phyloP scores from a whole-genome alignment of 2,888 invertebrate species.

The Spisula solida region DNA sequence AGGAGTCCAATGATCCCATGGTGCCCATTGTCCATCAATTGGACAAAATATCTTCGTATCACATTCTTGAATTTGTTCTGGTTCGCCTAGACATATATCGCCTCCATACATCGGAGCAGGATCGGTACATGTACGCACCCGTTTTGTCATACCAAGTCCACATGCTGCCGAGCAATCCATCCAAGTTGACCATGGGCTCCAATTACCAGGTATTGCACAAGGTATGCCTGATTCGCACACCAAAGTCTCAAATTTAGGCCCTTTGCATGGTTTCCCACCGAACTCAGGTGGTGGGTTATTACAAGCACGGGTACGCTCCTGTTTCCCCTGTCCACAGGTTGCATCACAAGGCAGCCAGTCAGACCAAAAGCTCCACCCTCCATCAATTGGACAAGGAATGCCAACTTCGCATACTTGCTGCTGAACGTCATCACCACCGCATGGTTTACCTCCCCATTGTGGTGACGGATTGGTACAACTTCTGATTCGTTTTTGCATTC shows the following conservation, averaged over 20 bases:
- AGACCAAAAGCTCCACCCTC: slow-evolving; percentile 66
- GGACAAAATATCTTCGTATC: slow-evolving; percentile 51
- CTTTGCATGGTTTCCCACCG: slow-evolving; percentile 58
- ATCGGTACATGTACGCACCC: slow-evolving; percentile 46
- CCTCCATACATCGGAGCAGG: slow-evolving; percentile 61
- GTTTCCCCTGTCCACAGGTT: slow-evolving; percentile 51
- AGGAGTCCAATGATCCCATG: slow-evolving; percentile 53
- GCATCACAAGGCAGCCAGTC: slow-evolving; percentile 60
- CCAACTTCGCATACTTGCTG: slow-evolving; percentile 55
- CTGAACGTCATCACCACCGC: slow-evolving; percentile 55
- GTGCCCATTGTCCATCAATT: slow-evolving; percentile 61
- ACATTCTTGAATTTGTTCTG: slow-evolving; percentile 40
- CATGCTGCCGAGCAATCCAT: slow-evolving; percentile 52
- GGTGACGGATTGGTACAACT: slow-evolving; percentile 63
- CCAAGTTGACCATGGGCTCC: slow-evolving; percentile 54
- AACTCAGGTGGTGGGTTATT: slow-evolving; percentile 51
- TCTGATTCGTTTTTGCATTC: slow-evolving; percentile 45
- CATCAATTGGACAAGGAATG: slow-evolving; percentile 60
- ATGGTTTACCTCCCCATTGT: slow-evolving; percentile 59
- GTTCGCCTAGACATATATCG: slow-evolving; percentile 45
- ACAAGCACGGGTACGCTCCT: slow-evolving; percentile 47
- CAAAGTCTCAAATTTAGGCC: slow-evolving; percentile 32
- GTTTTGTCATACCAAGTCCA: slow-evolving; percentile 35
- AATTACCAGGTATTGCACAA: slow-evolving; percentile 57
- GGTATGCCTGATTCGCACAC: slow-evolving; percentile 49